Conservation (phyloP, 2,888 invertebrate genomes). For the Dicranocentrus wangi region DNA sequence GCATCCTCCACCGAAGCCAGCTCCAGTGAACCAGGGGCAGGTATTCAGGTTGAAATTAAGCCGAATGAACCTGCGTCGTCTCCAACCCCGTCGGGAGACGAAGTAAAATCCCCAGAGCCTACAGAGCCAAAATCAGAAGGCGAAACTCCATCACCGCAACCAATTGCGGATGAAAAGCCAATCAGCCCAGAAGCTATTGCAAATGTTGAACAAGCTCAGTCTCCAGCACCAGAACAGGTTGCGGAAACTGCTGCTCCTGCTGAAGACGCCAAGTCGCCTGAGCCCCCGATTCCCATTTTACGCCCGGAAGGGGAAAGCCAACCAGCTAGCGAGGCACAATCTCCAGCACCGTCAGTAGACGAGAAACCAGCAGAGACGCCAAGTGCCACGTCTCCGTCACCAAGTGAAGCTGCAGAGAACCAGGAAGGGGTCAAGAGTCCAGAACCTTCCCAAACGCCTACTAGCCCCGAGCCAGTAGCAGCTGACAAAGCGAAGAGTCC, state of each 20-base stretch:
- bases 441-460: not conserved
- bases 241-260: not conserved
- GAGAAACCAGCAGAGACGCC: not conserved
- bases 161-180: not conserved
- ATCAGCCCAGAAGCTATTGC: not conserved
- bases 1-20: not conserved
- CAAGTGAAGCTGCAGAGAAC: not conserved
- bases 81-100: not conserved
- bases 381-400: not conserved
- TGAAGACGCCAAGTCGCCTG: not conserved
- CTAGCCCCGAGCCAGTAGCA: conserved; percentile 16
- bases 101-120: not conserved
- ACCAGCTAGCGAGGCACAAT: not conserved
- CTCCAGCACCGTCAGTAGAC: conserved; percentile 11
- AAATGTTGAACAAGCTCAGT: not conserved
- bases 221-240: not conserved
- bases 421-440: not conserved
- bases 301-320: conserved; percentile 8
- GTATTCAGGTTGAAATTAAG: conserved; percentile 21
- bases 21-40: conserved; percentile 12
- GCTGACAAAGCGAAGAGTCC: conserved; percentile 11
- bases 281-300: conserved; percentile 8
- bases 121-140: not conserved
- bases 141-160: conserved; percentile 2
- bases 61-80: not conserved